phyloP scores from a whole-genome alignment of 30 jellyfish, hydroid and myxozoan species.

The Turritopsis dohrnii region DNA sequence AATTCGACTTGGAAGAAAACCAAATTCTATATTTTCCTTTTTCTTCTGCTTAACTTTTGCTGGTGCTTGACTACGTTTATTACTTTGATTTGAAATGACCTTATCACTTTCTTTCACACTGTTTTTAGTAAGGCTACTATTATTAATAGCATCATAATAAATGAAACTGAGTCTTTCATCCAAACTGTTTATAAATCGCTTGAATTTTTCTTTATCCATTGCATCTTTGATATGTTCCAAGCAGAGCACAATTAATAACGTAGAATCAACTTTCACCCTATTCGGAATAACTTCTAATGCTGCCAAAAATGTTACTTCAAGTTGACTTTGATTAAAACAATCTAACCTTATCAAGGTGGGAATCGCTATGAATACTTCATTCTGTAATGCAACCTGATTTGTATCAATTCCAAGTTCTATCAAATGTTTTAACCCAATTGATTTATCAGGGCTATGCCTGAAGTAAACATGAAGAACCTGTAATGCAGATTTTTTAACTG shows the following conservation, averaged over 20 bases:
- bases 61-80: constrained; percentile 26
- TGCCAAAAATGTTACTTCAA: constrained; percentile 42
- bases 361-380: constrained; percentile 70
- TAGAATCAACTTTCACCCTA: constrained; percentile 57
- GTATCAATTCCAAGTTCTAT: constrained; percentile 49
- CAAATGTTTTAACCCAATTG: constrained; percentile 46
- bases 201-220: constrained; percentile 58
- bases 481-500: constrained; percentile 60
- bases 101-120: constrained; percentile 15
- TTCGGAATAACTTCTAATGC: constrained; percentile 48
- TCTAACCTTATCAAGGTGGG: constrained; percentile 83
- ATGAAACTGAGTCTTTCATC: constrained; percentile 54
- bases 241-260: constrained; percentile 67
- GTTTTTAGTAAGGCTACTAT: constrained; percentile 7
- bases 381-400: constrained; percentile 47
- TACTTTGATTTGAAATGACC: neutral
- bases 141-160: constrained; percentile 40
- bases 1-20: constrained; percentile 65
- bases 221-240: constrained; percentile 54
- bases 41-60: constrained; percentile 6
- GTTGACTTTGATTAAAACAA: constrained; percentile 53
- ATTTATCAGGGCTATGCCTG: constrained; percentile 46
- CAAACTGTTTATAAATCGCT: constrained; percentile 37
- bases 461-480: constrained; percentile 76
- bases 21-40: constrained; percentile 39